Evolutionary conservation across 2,888 invertebrate species (phyloP), one percentile per base, ranked within the genome.

Genomic region (Oscheius sp.): DNA sequence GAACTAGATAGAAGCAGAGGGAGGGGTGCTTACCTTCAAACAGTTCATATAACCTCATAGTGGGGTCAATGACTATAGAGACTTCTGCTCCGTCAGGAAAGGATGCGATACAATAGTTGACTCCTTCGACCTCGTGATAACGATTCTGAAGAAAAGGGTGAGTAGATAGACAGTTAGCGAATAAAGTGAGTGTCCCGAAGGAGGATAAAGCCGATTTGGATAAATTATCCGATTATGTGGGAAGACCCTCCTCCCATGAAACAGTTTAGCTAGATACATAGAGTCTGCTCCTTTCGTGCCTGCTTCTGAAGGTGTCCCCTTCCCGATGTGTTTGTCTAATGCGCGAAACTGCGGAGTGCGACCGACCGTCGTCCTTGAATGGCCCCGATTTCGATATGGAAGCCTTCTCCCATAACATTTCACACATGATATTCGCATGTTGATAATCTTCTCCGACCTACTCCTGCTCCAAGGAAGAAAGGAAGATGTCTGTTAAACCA

Each of bases 131-230:
- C 24, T 59, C 33, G 41, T 28, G 54, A 17, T 59, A 67, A 32
- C 67, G 67, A 32, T 67, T 67, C 67, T 67, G 47, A 32, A n/a
- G n/a, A n/a, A n/a, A n/a, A n/a, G n/a, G n/a, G n/a, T n/a, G 51
- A 63, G 4, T 26, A 32, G 17, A 49, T 63, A 30, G 12, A 14
- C 22, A 63, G 32, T n/a, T n/a, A n/a, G n/a, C n/a, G n/a, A 9
- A 56, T 12, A n/a, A n/a, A n/a, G n/a, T n/a, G n/a, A n/a, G n/a
- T n/a, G n/a, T n/a, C n/a, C n/a, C n/a, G n/a, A n/a, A n/a, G n/a
- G n/a, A n/a, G n/a, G n/a, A n/a, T n/a, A n/a, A n/a, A n/a, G n/a
- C n/a, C n/a, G n/a, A n/a, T n/a, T n/a, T n/a, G n/a, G n/a, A n/a
- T n/a, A n/a, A 47, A 47, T 47, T 24, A 2, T 47, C 47, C 12